phyloP scores from a whole-genome alignment of 2,888 invertebrate species.

The Priocnemis perturbator region DNA sequence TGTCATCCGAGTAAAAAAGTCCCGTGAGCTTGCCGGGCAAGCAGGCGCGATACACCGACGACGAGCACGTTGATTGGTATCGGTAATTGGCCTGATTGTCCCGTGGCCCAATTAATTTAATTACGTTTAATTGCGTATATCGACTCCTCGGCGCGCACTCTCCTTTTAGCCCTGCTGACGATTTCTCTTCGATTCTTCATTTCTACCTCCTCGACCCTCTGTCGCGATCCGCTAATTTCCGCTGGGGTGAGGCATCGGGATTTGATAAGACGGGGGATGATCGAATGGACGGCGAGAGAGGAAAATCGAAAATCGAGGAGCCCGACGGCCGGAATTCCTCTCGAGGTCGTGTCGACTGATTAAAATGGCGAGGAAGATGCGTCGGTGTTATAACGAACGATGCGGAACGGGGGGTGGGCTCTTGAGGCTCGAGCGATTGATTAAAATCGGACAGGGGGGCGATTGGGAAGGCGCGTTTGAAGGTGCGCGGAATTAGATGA shows the following conservation, averaged over 20 bases:
- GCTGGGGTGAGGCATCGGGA: neutral
- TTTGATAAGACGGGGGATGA: too few relatives aligned
- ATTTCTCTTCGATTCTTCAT: too few relatives aligned
- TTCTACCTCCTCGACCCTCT: too few relatives aligned
- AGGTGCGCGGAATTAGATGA: too few relatives aligned
- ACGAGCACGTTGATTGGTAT: constrained; percentile 68
- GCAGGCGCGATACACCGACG: constrained; percentile 15
- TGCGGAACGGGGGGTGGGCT: too few relatives aligned
- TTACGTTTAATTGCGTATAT: constrained; percentile 65
- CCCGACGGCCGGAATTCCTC: neutral
- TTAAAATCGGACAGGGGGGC: too few relatives aligned
- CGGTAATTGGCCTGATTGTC: constrained; percentile 71
- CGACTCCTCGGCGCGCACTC: constrained; percentile 39
- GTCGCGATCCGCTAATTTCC: constrained; percentile 26
- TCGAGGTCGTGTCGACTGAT: neutral
- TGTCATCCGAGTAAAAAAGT: constrained; percentile 71
- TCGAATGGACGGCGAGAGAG: too few relatives aligned
- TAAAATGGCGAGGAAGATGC: neutral
- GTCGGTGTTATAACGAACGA: too few relatives aligned
- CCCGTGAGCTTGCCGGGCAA: constrained; percentile 39
- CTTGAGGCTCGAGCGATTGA: too few relatives aligned
- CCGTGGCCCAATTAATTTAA: constrained; percentile 73
- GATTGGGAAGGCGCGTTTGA: too few relatives aligned
- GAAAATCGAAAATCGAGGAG: too few relatives aligned
- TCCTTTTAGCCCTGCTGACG: constrained; percentile 29